These are phyloP conservation scores for Falco rusticolus DNA, from an alignment of 2,797 vertebrate genomes.

Conservation along the genomic window DNA sequence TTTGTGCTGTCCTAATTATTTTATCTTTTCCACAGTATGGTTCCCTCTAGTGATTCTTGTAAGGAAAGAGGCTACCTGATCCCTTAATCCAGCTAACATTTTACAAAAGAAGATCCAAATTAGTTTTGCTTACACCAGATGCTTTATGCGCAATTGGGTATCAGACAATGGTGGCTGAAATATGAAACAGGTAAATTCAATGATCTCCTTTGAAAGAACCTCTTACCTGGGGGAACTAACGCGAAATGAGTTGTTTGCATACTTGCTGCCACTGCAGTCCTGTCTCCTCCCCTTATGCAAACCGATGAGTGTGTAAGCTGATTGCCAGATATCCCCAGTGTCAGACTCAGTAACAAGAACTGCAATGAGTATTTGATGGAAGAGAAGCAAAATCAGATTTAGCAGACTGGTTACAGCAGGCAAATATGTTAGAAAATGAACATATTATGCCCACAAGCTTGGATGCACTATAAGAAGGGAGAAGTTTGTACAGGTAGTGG, in stretches of 20 bases:
- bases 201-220: constrained; percentile 57
- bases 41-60: constrained; percentile 81
- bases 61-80: constrained; percentile 81
- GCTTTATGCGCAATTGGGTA: constrained; percentile 78
- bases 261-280: neutral
- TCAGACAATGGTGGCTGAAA: constrained; percentile 69
- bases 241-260: constrained; percentile 34
- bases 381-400: constrained; percentile 41
- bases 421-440: neutral
- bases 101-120: constrained; percentile 81
- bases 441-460: neutral
- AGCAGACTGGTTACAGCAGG: constrained; percentile 26
- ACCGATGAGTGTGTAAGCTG: constrained; percentile 11
- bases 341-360: constrained; percentile 20
- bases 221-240: constrained; percentile 46
- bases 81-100: constrained; percentile 83
- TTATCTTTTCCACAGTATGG: constrained; percentile 73
- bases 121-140: constrained; percentile 83
- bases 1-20: constrained; percentile 75
- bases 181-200: constrained; percentile 64
- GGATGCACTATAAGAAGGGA: neutral
- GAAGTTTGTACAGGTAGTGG: neutral
- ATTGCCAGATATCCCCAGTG: constrained; percentile 37
- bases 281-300: constrained; percentile 38
- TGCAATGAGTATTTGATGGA: constrained; percentile 39